Base-by-base conservation (phyloP, 2,888 invertebrate genomes). In the Xestobium rufovillosum region DNA sequence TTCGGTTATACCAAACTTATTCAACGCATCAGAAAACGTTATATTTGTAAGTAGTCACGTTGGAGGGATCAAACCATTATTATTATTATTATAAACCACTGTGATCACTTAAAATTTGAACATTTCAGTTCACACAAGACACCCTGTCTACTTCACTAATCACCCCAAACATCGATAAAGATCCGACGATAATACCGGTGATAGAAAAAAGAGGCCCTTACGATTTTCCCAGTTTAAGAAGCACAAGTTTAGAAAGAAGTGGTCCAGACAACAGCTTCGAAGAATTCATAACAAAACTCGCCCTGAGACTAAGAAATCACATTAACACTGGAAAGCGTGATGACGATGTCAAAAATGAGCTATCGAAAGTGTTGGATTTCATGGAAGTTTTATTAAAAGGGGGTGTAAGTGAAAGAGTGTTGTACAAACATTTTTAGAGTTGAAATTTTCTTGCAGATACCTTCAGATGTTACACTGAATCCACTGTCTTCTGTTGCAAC, bases 31-130 rank as follows among this genome's bases (percentile, higher is more conserved):
- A 2, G 47, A 53, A 31, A 62, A 61, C 41, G 47, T 56, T 3
- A 55, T 66, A 26, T 57, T 55, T 17, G 65, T 66, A 52, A 57
- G 56, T 6, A 32, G 47, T 31, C 41, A 46, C 38, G 27, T 37
- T 13, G 36, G 39, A 38, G 27, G 35, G 46, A 15, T 40, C 26
- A 12, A 31, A n/a, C n/a, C n/a, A n/a, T n/a, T n/a, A n/a, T n/a
- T n/a, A n/a, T n/a, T n/a, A n/a, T n/a, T 4, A 27, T 34, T 17
- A 13, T 27, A 13, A 26, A 37, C 34, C 27, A 16, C 26, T 12
- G 4, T 23, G 15, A 8, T 14, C 10, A 9, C 12, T n/a, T n/a
- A n/a, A n/a, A n/a, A n/a, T n/a, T n/a, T n/a, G n/a, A n/a, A n/a
- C n/a, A n/a, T n/a, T 19, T n/a, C 23, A 19, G 23, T 19, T 19